phyloP scores from a whole-genome alignment of 2,797 vertebrate species.

The Eleutherodactylus coqui region DNA sequence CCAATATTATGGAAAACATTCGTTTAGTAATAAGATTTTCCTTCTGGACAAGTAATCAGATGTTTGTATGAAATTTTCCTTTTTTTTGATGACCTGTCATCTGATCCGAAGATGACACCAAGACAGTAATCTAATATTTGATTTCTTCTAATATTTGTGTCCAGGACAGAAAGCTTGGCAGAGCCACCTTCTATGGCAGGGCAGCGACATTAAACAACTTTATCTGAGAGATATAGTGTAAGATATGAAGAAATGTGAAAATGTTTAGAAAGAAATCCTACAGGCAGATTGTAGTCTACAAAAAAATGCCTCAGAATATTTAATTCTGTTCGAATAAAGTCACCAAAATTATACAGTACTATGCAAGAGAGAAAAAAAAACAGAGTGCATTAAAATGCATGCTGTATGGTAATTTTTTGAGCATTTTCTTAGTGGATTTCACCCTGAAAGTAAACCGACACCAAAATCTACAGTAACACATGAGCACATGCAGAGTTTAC shows the following conservation, averaged over 20 bases:
- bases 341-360: background rate
- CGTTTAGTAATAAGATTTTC: background rate
- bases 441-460: too few species aligned
- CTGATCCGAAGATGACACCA: background rate
- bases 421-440: too few species aligned
- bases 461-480: too few species aligned
- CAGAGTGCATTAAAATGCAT: too few species aligned
- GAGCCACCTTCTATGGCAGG: background rate
- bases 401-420: too few species aligned
- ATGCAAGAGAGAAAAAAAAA: too few species aligned
- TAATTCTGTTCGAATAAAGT: background rate
- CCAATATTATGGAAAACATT: too few species aligned
- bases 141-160: background rate
- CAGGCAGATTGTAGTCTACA: background rate
- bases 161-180: background rate
- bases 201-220: background rate
- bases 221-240: background rate
- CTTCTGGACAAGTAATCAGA: background rate
- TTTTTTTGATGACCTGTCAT: background rate
- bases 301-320: background rate
- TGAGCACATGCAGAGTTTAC: too few species aligned
- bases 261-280: background rate
- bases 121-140: background rate
- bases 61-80: background rate
- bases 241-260: background rate